Evolutionary conservation across 92 coral and sea anemone genomes (phyloP), one percentile per base, ranked within the genome.

Genomic region (Epizoanthus illoricatus): DNA sequence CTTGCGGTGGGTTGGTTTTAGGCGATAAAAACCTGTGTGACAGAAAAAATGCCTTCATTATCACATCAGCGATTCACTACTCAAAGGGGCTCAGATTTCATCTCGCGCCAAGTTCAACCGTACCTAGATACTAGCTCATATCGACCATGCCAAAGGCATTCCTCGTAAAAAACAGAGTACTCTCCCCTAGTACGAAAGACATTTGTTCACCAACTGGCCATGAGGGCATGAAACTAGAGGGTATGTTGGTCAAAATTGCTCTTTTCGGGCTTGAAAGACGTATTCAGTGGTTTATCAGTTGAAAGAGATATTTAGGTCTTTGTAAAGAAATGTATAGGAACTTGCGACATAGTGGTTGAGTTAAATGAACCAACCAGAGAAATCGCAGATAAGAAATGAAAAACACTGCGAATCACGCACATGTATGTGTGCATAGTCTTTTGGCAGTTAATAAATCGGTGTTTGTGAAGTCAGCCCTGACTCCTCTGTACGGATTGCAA

Each of bases 91-190:
- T 64, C 90, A 88, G 93, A 88, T 87, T 90, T 83, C 88, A 63
- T 49, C 60, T 64, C 45, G 79, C 70, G 65, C 42, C 69, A 55
- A 87, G 88, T 85, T 45, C 45, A 36, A 59, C 88, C 75, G 63
- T 65, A 69, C 40, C 52, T 78, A 67, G 79, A 42, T 75, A 58
- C 69, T 67, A 60, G 13, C 70, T 47, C 18, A 64, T 72, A 67
- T 57, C 43, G 60, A 83, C 54, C 47, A 93, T 93, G 98, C 98
- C 98, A 0, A 91, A 81, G 74, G 90, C 94, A 5, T 93, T 93
- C 80, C 80, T 93, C 33, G 98, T 93, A 71, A 93, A 93, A 83
- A 91, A 91, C 78, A 68, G 92, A 60, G 85, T 71, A 5, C 39
- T 41, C 23, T 66, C 56, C 24, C 57, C 84, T 49, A 58, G 66